These are phyloP conservation scores for Leptura quadrifasciata DNA, from an alignment of 2,888 invertebrate species.

Conservation along the genomic window DNA sequence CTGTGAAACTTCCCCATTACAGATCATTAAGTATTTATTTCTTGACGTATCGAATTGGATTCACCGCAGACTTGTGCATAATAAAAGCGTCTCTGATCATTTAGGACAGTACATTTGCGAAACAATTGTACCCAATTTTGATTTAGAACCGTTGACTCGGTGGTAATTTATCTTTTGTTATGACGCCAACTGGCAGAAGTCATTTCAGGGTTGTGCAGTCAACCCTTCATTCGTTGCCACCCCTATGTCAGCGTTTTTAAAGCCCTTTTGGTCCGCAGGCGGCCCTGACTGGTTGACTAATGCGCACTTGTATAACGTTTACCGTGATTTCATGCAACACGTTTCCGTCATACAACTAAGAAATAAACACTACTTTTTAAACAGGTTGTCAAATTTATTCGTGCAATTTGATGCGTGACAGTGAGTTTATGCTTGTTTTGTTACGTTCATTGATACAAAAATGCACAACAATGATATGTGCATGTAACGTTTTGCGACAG, in stretches of 20 bases:
- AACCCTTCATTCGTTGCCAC: conserved; percentile 59
- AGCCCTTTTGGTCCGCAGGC: conserved; percentile 43
- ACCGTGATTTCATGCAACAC: conserved; percentile 26
- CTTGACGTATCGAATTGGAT: conserved; percentile 50
- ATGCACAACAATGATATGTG: too few species aligned
- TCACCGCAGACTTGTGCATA: conserved; percentile 12
- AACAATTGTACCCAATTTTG: conserved; percentile 43
- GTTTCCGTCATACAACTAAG: conserved; percentile 10
- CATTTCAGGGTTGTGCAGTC: conserved; percentile 60
- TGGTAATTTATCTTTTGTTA: conserved; percentile 69
- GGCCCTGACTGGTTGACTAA: conserved; percentile 46
- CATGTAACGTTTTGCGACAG: too few species aligned
- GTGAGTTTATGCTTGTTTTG: not conserved
- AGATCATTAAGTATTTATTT: conserved; percentile 57
- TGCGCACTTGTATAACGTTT: conserved; percentile 44
- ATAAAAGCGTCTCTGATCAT: conserved; percentile 58
- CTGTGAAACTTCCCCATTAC: not conserved
- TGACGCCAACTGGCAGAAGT: conserved; percentile 67
- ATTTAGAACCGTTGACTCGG: conserved; percentile 62
- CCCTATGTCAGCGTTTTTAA: conserved; percentile 54
- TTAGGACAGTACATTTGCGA: conserved; percentile 41
- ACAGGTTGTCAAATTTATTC: not conserved
- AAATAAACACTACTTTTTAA: not conserved
- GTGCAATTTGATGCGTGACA: not conserved
- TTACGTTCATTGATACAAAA: too few species aligned